Base-by-base conservation (phyloP, 2,113 vertebrate genomes). In the Porphyrio hochstetteri region DNA sequence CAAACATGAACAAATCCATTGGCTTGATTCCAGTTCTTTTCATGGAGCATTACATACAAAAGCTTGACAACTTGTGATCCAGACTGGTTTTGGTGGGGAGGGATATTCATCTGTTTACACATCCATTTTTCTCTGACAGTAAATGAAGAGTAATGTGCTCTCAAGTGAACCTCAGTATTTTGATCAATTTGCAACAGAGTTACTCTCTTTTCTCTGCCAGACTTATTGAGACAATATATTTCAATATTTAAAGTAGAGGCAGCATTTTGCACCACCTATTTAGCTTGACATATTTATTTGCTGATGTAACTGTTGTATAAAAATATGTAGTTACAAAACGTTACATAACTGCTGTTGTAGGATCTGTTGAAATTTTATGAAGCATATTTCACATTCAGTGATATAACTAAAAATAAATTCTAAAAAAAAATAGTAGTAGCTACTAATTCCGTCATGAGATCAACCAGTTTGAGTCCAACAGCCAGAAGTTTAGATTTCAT, bases 131-230 rank as follows among this genome's bases (percentile, higher is more conserved):
- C 36, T 67, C 71, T 82, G 68, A 55, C 52, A 70, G 46, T 78
- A 71, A 94, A 92, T 80, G 55, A 91, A 93, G 68, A 81, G 27
- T 79, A 94, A 89, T 91, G 82, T 95, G 24, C 84, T 86, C 82
- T 91, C 82, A 53, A 76, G 63, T 74, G 44, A 90, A 93, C 52
- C 33, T 83, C 2, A 0, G 71, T 77, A 75, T 93, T 94, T 86
- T 55, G 31, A 83, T 78, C 56, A 74, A 90, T 90, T 80, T 95
- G 23, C 38, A 90, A 23, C 14, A 70, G 56, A 84, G 23, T 76
- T 90, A 56, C 35, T 94, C 46, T 81, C 17, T 78, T 96, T 84
- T 86, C 65, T 86, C 31, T 90, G 76, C 20, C 64, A 94, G 76
- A 92, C 40, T 94, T 83, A 77, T 9, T 78, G 53, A 81, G 80